phyloP scores from a whole-genome alignment of 2,888 invertebrate genomes.

The Amblyteles armatorius region DNA sequence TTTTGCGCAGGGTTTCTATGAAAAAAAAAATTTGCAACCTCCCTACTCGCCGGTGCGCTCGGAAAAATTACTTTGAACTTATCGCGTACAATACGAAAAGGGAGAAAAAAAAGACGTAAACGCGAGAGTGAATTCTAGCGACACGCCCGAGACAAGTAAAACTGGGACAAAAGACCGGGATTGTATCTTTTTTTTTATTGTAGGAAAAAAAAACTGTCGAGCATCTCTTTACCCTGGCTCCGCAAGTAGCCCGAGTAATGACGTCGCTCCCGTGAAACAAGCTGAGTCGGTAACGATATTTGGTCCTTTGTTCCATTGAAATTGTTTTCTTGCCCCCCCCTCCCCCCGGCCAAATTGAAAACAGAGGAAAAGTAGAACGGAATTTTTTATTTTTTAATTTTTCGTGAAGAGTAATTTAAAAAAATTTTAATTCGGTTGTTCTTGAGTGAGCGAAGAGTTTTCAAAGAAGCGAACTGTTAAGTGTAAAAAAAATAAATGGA shows the following conservation, averaged over 20 bases:
- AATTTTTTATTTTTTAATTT: background rate
- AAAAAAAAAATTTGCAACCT: constrained; percentile 18
- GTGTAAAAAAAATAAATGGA: background rate
- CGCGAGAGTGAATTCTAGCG: constrained; percentile 12
- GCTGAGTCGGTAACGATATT: background rate
- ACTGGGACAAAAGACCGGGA: constrained; percentile 37
- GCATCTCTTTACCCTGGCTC: constrained; percentile 18
- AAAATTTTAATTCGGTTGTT: too few relatives aligned
- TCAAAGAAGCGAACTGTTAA: too few relatives aligned
- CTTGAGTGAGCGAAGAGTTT: too few relatives aligned
- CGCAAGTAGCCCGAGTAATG: constrained; percentile 27
- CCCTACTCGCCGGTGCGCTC: constrained; percentile 25
- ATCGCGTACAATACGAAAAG: constrained; percentile 22
- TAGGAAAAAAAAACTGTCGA: constrained; percentile 15
- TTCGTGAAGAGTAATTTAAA: too few relatives aligned
- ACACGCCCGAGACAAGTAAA: constrained; percentile 15
- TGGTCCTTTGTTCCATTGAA: constrained; percentile 28
- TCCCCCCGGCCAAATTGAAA: too few relatives aligned
- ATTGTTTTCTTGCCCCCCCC: background rate
- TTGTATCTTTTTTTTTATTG: constrained; percentile 20
- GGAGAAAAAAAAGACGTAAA: constrained; percentile 12
- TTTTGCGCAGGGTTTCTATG: constrained; percentile 7
- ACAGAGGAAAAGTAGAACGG: too few relatives aligned
- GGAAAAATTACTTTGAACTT: constrained; percentile 56
- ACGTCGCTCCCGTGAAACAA: constrained; percentile 15